A percentile compares a stretch with the other conserved stretches of the same genome.
Conservation (phyloP, 2,888 invertebrate species). For the Yponomeuta plumbellus region DNA sequence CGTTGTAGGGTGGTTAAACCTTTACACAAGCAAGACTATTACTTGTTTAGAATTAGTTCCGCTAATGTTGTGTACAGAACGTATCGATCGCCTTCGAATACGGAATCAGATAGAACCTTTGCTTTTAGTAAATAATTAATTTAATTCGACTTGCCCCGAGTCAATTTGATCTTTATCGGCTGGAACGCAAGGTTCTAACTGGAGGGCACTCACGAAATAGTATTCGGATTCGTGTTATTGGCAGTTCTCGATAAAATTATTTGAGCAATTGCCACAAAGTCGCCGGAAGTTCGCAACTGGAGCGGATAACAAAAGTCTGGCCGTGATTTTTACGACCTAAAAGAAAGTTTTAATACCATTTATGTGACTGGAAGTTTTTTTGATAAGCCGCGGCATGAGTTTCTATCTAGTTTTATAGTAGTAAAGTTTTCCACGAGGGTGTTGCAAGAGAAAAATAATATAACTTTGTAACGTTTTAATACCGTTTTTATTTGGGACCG, state of each 20-base stretch:
- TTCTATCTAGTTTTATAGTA: not conserved
- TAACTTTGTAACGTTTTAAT: not conserved
- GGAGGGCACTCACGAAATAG: not conserved
- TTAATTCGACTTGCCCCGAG: not conserved
- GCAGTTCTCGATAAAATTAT: not conserved
- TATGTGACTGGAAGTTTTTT: slow-evolving; percentile 3
- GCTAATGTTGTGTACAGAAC: not conserved
- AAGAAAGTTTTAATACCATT: slow-evolving; percentile 3
- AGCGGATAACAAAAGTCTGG: not conserved
- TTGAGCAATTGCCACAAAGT: slow-evolving; percentile 1
- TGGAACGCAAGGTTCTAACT: not conserved
- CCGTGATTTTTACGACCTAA: slow-evolving; percentile 3
- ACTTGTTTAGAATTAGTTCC: not conserved
- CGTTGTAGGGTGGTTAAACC: too few relatives aligned
- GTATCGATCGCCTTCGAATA: slow-evolving; percentile 1
- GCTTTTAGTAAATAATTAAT: slow-evolving; percentile 2
- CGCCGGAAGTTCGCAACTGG: not conserved
- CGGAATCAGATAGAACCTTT: not conserved
- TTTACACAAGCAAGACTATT: not conserved
- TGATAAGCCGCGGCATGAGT: not conserved
- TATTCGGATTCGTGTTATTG: not conserved
- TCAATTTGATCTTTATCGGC: not conserved
- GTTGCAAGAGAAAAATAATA: not conserved
- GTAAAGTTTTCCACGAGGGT: not conserved
- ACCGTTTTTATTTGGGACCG: not conserved